phyloP scores from a whole-genome alignment of 2,113 vertebrate genomes.

The Aleadryas rufinucha region DNA sequence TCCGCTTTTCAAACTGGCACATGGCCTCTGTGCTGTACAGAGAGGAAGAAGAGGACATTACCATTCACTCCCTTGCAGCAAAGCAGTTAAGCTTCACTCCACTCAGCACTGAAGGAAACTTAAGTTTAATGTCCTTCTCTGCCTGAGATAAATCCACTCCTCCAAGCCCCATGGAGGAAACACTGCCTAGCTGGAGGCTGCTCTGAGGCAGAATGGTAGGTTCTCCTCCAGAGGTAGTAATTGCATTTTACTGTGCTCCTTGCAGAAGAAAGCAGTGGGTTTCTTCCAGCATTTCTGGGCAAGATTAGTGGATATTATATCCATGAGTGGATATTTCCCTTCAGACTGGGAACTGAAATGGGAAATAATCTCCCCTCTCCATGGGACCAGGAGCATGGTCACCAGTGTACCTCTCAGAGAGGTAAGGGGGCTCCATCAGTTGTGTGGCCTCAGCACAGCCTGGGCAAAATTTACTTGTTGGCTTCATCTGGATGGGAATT shows the following conservation, averaged over 20 bases:
- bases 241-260: not conserved
- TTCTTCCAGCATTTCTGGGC: not conserved
- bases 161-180: not conserved
- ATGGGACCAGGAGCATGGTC: not conserved
- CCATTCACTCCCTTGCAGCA: not conserved
- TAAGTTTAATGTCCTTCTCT: not conserved
- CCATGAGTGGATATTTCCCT: not conserved
- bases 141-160: not conserved
- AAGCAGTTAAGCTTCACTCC: not conserved
- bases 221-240: not conserved
- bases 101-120: not conserved
- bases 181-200: not conserved
- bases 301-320: not conserved
- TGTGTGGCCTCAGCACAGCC: not conserved
- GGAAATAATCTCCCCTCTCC: not conserved
- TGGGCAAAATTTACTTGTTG: not conserved
- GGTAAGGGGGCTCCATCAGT: not conserved
- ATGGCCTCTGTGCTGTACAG: not conserved
- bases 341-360: not conserved
- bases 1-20: not conserved
- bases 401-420: not conserved
- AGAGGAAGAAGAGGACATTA: not conserved
- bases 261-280: not conserved
- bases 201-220: not conserved
- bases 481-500: not conserved